A percentile compares a stretch with the other conserved stretches of the same genome.
phyloP scores from a whole-genome alignment of 2,797 vertebrate species.

The Takifugu rubripes region DNA sequence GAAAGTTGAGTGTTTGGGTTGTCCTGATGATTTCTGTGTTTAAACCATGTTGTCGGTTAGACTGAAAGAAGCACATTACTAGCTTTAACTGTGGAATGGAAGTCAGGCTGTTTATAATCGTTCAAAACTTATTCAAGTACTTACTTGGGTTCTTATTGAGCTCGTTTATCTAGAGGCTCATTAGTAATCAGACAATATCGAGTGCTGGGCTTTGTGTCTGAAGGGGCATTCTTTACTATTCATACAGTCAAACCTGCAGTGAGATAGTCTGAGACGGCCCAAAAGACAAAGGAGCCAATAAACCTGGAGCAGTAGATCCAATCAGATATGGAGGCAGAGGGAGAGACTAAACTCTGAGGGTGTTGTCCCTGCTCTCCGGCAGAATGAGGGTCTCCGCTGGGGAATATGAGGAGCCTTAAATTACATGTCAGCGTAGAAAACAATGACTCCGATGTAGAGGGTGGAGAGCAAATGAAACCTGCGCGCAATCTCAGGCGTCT shows the following conservation, averaged over 20 bases:
- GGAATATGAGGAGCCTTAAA: conserved; percentile 31
- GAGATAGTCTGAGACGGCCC: conserved; percentile 28
- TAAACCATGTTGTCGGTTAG: too few species aligned
- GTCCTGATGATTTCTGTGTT: too few species aligned
- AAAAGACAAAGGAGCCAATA: conserved; percentile 58
- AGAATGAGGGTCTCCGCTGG: conserved; percentile 34
- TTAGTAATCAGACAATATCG: conserved; percentile 32
- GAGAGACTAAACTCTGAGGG: conserved; percentile 27
- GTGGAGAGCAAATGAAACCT: too few species aligned
- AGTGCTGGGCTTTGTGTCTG: conserved; percentile 39
- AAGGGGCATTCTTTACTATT: conserved; percentile 42
- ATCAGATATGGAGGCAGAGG: conserved; percentile 40
- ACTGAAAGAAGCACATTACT: neutral
- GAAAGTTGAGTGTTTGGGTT: too few species aligned
- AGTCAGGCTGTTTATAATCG: conserved; percentile 21
- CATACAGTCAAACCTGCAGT: conserved; percentile 28
- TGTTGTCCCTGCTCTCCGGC: conserved; percentile 41
- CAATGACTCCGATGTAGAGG: conserved; percentile 13
- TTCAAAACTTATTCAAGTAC: conserved; percentile 5
- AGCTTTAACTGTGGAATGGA: conserved; percentile 12
- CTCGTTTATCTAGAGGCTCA: conserved; percentile 30
- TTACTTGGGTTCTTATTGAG: conserved; percentile 17
- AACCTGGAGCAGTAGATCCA: conserved; percentile 32
- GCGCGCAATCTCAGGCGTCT: too few species aligned
- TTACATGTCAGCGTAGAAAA: conserved; percentile 28